Conservation (phyloP, 2,888 invertebrate species). For the Camponotus fellah region DNA sequence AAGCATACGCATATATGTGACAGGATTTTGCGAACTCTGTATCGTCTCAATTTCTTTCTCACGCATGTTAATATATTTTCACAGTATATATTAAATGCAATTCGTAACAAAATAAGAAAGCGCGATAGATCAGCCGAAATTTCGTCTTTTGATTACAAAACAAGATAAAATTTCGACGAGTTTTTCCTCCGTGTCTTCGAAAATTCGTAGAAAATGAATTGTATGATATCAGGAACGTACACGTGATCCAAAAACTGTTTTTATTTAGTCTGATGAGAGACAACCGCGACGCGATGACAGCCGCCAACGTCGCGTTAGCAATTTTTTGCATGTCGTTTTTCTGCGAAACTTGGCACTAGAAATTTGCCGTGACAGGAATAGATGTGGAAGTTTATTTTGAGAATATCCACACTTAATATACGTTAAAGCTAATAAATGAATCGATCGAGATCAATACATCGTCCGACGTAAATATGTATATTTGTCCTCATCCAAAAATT, state of each 20-base stretch:
- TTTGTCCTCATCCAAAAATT: neutral
- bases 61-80: neutral
- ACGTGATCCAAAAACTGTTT: neutral
- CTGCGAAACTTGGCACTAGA: slow-evolving; percentile 7
- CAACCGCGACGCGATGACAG: slow-evolving; percentile 2
- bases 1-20: neutral
- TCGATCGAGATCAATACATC: too few species aligned
- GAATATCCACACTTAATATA: neutral
- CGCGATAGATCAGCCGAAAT: neutral
- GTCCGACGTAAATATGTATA: too few species aligned
- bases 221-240: neutral
- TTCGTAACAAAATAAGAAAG: too few species aligned
- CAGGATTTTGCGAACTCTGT: neutral
- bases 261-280: neutral
- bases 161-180: neutral
- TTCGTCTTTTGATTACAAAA: neutral
- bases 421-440: too few species aligned
- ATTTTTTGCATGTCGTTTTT: neutral
- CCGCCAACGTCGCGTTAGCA: neutral
- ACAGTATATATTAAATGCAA: neutral
- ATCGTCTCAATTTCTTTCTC: neutral
- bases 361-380: neutral
- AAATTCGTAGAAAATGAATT: neutral
- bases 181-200: neutral
- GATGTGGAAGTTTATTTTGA: neutral